Evolutionary conservation across 2,797 vertebrate species (phyloP).

Genomic region (Poeciliopsis turneri): DNA sequence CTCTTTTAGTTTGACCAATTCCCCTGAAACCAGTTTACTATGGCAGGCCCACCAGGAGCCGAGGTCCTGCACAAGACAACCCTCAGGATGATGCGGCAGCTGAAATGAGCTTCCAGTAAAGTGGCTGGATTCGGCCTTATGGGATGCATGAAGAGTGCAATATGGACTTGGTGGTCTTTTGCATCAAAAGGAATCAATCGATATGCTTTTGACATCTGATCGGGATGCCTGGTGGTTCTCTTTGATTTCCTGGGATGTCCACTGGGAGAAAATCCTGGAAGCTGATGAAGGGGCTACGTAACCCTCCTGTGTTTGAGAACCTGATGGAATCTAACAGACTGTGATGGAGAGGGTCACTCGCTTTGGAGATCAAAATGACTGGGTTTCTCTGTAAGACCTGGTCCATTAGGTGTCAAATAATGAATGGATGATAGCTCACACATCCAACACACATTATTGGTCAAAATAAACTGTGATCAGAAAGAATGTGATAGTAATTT

Average conservation of each 20-base stretch:
- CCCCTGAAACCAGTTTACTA: background rate
- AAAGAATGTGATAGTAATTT: background rate
- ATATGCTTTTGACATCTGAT: background rate
- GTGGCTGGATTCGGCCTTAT: background rate
- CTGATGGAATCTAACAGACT: background rate
- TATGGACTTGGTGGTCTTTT: background rate
- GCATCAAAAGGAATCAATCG: background rate
- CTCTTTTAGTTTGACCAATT: background rate
- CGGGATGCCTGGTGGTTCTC: background rate
- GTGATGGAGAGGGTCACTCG: background rate
- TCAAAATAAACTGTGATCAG: no score
- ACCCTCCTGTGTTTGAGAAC: background rate
- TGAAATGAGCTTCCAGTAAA: background rate
- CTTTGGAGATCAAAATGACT: background rate
- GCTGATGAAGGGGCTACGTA: background rate
- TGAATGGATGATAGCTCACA: no score
- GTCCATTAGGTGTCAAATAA: no score
- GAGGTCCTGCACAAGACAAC: background rate
- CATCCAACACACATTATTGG: no score
- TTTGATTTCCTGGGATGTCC: background rate
- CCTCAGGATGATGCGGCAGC: background rate
- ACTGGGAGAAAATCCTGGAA: background rate
- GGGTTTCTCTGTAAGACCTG: background rate
- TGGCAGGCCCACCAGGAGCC: background rate
- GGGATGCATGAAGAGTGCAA: background rate